phyloP scores from a whole-genome alignment of 2,797 vertebrate species.

The Champsocephalus gunnari region DNA sequence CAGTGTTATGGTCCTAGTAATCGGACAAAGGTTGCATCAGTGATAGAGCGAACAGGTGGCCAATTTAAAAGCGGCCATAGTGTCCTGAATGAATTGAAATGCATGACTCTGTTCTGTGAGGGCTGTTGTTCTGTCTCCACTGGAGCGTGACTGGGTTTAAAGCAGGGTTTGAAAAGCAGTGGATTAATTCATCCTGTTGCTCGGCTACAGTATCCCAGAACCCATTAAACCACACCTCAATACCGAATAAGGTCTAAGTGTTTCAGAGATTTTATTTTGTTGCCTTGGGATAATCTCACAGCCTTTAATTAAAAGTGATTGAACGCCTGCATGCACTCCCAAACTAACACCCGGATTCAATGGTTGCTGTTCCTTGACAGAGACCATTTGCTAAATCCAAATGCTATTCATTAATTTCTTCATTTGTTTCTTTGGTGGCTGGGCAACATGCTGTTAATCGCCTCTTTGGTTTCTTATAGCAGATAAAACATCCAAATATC shows the following conservation, averaged over 20 bases:
- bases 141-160: conserved; percentile 72
- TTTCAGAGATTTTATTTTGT: conserved; percentile 60
- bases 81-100: conserved; percentile 65
- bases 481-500: conserved; percentile 30
- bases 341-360: conserved; percentile 27
- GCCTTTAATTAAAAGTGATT: conserved; percentile 76
- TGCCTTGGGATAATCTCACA: conserved; percentile 59
- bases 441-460: conserved; percentile 69
- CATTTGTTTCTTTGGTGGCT: conserved; percentile 68
- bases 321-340: conserved; percentile 45
- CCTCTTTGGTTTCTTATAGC: conserved; percentile 50
- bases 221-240: conserved; percentile 50
- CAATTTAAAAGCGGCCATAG: conserved; percentile 44
- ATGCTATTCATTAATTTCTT: conserved; percentile 83
- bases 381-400: conserved; percentile 81
- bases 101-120: conserved; percentile 40
- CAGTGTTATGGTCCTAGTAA: not conserved
- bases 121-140: conserved; percentile 48
- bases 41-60: conserved; percentile 26
- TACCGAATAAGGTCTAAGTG: conserved; percentile 66
- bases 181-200: conserved; percentile 52
- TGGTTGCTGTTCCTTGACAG: conserved; percentile 65
- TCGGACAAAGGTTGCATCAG: not conserved
- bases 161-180: conserved; percentile 40
- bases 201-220: conserved; percentile 15